Base-by-base conservation (phyloP, 2,888 invertebrate species). In the Troides helena region DNA sequence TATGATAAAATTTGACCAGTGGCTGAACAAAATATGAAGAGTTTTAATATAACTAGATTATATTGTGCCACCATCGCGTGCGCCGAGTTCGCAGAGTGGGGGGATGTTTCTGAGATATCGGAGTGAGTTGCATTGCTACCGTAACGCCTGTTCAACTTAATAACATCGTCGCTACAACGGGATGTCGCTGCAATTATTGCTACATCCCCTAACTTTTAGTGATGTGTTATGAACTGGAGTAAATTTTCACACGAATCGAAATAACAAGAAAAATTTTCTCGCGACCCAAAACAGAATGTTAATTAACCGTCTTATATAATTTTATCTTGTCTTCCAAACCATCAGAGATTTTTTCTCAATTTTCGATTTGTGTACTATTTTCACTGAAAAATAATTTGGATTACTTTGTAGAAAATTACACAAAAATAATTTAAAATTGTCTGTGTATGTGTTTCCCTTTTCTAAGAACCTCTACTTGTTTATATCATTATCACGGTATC, bases 171-270 rank as follows among this genome's bases (percentile, higher is more conserved):
- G 75, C 73, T 77, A 75, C 78, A 78, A 79, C 77, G 79, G 76
- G 79, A 78, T 80, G 83, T 84, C 81, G 78, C 80, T 85, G 84
- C 85, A 86, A 86, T 87, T 86, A 87, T 86, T 83, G 78, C 83
- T 79, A 84, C 83, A 83, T 82, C 82, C 76, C 78, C 72, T 84
- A 81, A 74, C 73, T 68, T 73, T 77, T 71, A 67, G 70, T 67
- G 70, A 30, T 65, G 67, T 53, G 1, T 6, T n/a, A 53, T 53
- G 6, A 46, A 18, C 53, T 6, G 53, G 18, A n/a, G 8, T 53
- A 53, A 5, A 5, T 53, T n/a, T 17, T 2, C 46, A 14, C 14
- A 46, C 1, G 14, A 46, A 46, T 46, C 46, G 46, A 46, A 14
- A 12, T 46, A 14, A 12, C 30, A 46, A 46, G 46, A 4, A 14